Evolutionary conservation across 2,797 vertebrate species (phyloP), one percentile per base, ranked within the genome.

Genomic region (Cyprinodon diabolis): DNA sequence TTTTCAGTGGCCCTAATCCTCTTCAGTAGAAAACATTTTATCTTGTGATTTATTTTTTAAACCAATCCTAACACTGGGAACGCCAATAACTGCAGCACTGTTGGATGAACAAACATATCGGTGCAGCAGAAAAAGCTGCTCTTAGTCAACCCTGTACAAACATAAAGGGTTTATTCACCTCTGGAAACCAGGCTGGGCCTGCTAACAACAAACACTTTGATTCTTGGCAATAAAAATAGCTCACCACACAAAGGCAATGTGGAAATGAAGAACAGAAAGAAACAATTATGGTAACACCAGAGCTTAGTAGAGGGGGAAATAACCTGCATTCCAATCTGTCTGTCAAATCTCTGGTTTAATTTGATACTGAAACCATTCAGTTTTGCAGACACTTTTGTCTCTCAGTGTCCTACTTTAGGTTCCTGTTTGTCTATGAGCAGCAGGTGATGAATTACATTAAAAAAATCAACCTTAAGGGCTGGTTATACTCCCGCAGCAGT

Each of bases 401-500:
- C 5, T 10, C 2, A 0, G 35, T 47, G 23, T 71, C 66, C 52
- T 72, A 73, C 45, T 69, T 65, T 47, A 55, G 14, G 23, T 35
- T 72, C 51, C 51, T 56, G 45, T 21, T 65, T 21, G 55, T 55
- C 47, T 52, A 40, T 1, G 23, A 72, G 67, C 56, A 63, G 67
- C 45, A 62, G 69, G 57, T 55, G 45, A 76, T 74, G 7, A 72
- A n/a, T 40, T 58, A 21, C 54, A 79, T 90, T 87, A 87, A 83
- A 87, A 3, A 30, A 30, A 30, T 30, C 30, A 30, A 30, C 30
- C 30, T 30, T 30, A 30, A 30, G 30, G 30, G 30, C 30, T 30
- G 30, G 25, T 30, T 30, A 30, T 30, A 30, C 30, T 30, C 30
- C 30, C 30, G 30, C 30, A 3, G 30, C 30, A 30, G 30, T 30